Evolutionary conservation across 2,797 vertebrate species (phyloP).

Genomic region (Urosaurus nigricauda): DNA sequence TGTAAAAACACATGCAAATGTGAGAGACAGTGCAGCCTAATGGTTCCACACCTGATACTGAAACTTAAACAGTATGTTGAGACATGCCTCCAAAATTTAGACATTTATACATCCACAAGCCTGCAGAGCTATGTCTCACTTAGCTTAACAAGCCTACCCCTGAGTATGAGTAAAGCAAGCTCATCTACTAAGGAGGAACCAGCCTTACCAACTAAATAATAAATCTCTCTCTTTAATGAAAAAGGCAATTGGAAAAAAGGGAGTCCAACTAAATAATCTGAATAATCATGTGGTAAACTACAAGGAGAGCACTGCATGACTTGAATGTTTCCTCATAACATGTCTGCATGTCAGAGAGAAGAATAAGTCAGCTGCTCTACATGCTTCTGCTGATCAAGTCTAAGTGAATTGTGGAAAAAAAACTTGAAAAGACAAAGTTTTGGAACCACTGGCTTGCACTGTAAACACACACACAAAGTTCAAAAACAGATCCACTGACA

Average conservation of each 20-base stretch:
- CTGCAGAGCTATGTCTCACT: background rate
- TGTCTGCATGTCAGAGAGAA: background rate
- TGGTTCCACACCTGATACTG: constrained; percentile 11
- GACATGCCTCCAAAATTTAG: background rate
- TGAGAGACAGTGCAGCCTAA: background rate
- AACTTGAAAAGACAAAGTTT: background rate
- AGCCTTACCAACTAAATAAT: background rate
- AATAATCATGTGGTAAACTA: background rate
- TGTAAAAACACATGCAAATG: constrained; percentile 2
- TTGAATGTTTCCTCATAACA: background rate
- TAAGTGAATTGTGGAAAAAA: background rate
- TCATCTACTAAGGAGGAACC: background rate
- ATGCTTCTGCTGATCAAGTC: background rate
- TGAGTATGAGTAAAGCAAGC: background rate
- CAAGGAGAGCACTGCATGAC: background rate
- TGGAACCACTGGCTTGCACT: background rate
- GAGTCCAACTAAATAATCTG: background rate
- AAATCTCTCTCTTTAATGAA: background rate
- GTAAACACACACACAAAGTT: background rate
- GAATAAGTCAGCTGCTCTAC: background rate
- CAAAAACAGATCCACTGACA: background rate
- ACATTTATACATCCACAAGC: background rate
- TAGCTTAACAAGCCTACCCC: constrained; percentile 4
- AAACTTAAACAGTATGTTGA: background rate
- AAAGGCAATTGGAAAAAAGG: background rate